A percentile compares a stretch with the other conserved stretches of the same genome.
Conservation (phyloP, 2,113 vertebrate genomes). For the Rhizomys pruinosus region DNA sequence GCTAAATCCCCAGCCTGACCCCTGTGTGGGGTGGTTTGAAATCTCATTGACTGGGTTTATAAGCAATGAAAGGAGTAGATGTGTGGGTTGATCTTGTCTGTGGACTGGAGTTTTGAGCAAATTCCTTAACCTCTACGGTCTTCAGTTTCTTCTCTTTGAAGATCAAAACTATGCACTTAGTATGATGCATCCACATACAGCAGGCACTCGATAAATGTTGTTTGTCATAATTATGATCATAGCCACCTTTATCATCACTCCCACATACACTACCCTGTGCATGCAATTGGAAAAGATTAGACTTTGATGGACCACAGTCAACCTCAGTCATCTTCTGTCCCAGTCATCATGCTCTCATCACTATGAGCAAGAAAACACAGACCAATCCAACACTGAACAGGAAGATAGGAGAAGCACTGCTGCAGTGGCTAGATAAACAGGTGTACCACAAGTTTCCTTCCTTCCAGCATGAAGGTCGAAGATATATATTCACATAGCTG, state of each 20-base stretch:
- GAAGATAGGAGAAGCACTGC: neutral
- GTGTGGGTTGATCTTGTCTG: neutral
- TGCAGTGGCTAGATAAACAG: neutral
- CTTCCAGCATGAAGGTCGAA: neutral
- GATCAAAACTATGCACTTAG: neutral
- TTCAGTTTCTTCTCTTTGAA: conserved; percentile 37
- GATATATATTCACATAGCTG: neutral
- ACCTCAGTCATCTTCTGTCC: neutral
- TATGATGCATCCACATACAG: too few relatives aligned
- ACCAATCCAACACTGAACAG: neutral
- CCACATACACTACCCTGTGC: neutral
- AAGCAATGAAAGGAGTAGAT: neutral
- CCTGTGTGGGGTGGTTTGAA: neutral
- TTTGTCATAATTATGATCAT: too few relatives aligned
- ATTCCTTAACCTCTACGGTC: conserved; percentile 16
- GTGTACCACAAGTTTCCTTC: neutral
- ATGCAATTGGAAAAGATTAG: neutral
- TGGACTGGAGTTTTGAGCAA: neutral
- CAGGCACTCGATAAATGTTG: neutral
- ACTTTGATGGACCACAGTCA: neutral
- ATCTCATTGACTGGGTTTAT: neutral
- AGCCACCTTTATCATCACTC: neutral
- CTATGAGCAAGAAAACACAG: neutral
- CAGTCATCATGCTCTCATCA: neutral
- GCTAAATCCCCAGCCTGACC: neutral